Evolutionary conservation across 2,797 vertebrate genomes (phyloP), one percentile per base, ranked within the genome.

Genomic region (Microctenopoma stevenorrisi): DNA sequence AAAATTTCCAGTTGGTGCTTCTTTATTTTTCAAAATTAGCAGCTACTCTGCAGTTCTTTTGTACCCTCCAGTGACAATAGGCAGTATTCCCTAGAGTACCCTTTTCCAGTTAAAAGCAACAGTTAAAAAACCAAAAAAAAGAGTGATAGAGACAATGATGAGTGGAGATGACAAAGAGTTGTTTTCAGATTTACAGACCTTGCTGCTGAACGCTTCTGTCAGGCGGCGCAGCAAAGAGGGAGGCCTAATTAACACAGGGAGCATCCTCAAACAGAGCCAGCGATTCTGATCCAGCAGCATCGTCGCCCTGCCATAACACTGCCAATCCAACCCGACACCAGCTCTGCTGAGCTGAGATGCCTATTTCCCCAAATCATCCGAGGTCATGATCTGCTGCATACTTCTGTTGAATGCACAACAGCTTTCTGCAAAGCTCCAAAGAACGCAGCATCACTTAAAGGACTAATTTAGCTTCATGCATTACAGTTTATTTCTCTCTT

Each of bases 171-270:
- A 68, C 68, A 44, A 68, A 69, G 76, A 64, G 69, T 72, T 79
- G 68, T 86, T 85, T 87, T 76, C 66, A 74, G 84, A 88, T 82
- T 74, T 78, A 82, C 82, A 79, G 73, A 69, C 58, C 66, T 38
- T 26, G 69, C 67, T 53, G 76, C 66, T 68, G 62, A 80, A 70
- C 22, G 25, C 44, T 69, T 62, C 81, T 74, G 59, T 76, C 70
- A 72, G 70, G 51, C n/a, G 63, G 18, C 33, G 59, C 61, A 28
- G 4, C 49, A 58, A 70, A 72, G 64, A 79, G 55, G 65, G 71
- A 76, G 59, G 76, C 66, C 79, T 90, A 89, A 91, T 92, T 91
- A 89, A 79, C 82, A 80, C 79, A 72, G 64, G 75, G 76, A 82
- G 71, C 72, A 53, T 63, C 72, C 66, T 63, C 75, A 58, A 64